A percentile compares a stretch with the other conserved stretches of the same genome.
These are phyloP conservation scores for Apamea sordens DNA, from an alignment of 2,888 invertebrate species.

Conservation along the genomic window DNA sequence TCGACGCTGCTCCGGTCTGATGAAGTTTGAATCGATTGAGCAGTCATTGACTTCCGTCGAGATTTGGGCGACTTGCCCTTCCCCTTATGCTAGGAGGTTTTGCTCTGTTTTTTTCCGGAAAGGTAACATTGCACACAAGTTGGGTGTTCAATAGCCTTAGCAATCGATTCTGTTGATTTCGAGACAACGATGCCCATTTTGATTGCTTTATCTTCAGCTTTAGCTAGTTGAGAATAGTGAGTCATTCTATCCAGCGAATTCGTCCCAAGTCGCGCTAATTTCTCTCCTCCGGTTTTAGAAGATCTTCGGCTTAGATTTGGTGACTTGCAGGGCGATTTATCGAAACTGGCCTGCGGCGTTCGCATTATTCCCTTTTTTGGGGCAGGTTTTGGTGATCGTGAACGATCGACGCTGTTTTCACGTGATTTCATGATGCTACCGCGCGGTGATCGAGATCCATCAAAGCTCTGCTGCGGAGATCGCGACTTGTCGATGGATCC, in stretches of 20 bases:
- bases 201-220: slow-evolving; percentile 88
- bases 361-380: slow-evolving; percentile 89
- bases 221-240: slow-evolving; percentile 88
- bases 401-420: slow-evolving; percentile 85
- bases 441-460: slow-evolving; percentile 87
- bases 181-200: slow-evolving; percentile 90
- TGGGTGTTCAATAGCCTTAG: slow-evolving; percentile 91
- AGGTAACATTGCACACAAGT: slow-evolving; percentile 94
- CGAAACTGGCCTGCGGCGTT: slow-evolving; percentile 88
- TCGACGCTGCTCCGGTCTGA: slow-evolving; percentile 88
- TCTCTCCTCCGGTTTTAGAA: slow-evolving; percentile 85
- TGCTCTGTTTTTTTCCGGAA: slow-evolving; percentile 90
- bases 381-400: slow-evolving; percentile 87
- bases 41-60: slow-evolving; percentile 82
- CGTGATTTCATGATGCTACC: slow-evolving; percentile 88
- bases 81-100: slow-evolving; percentile 92
- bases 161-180: slow-evolving; percentile 89
- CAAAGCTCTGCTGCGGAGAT: slow-evolving; percentile 91
- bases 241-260: slow-evolving; percentile 88
- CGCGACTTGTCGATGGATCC: slow-evolving; percentile 90
- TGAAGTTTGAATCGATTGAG: slow-evolving; percentile 82
- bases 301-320: slow-evolving; percentile 86
- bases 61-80: slow-evolving; percentile 91
- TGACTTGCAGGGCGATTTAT: slow-evolving; percentile 87
- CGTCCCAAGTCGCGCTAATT: slow-evolving; percentile 86